Percentiles rank a stretch among this genome's conserved stretches.
These are phyloP conservation scores for Parazoanthus atlanticus DNA, from an alignment of 92 coral and sea anemone species.

Conservation along the genomic window DNA sequence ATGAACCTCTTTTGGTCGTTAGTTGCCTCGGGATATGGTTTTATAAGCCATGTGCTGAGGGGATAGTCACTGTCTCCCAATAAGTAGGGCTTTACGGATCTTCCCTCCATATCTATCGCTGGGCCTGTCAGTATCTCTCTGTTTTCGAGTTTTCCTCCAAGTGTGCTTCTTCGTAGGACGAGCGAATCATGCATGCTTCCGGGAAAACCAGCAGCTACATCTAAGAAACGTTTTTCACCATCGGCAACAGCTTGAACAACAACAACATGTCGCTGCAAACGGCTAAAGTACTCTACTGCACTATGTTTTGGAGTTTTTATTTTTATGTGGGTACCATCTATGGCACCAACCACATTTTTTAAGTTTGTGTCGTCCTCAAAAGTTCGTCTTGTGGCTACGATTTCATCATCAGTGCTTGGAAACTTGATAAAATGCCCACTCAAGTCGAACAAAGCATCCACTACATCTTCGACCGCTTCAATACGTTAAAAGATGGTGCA, in stretches of 20 bases:
- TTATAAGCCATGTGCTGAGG: conserved; percentile 47
- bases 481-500: conserved; percentile 51
- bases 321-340: conserved; percentile 54
- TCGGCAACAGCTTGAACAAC: conserved; percentile 58
- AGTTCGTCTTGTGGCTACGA: conserved; percentile 34
- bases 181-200: conserved; percentile 60
- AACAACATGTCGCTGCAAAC: conserved; percentile 42
- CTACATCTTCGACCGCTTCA: conserved; percentile 58
- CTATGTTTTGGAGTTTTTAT: conserved; percentile 51
- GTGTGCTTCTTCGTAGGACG: conserved; percentile 20
- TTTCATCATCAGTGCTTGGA: conserved; percentile 37
- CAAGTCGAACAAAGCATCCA: conserved; percentile 41
- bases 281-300: conserved; percentile 59
- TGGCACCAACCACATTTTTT: conserved; percentile 52
- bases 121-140: conserved; percentile 43
- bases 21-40: conserved; percentile 49
- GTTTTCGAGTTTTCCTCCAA: conserved; percentile 22
- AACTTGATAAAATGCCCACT: conserved; percentile 39
- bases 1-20: conserved; percentile 47
- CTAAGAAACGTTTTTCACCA: conserved; percentile 49
- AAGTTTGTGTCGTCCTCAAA: conserved; percentile 35
- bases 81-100: conserved; percentile 51
- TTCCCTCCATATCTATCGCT: conserved; percentile 38
- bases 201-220: conserved; percentile 60
- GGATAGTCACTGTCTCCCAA: conserved; percentile 61